Conservation (phyloP, 2,797 vertebrate species). For the Sarcoramphus papa region DNA sequence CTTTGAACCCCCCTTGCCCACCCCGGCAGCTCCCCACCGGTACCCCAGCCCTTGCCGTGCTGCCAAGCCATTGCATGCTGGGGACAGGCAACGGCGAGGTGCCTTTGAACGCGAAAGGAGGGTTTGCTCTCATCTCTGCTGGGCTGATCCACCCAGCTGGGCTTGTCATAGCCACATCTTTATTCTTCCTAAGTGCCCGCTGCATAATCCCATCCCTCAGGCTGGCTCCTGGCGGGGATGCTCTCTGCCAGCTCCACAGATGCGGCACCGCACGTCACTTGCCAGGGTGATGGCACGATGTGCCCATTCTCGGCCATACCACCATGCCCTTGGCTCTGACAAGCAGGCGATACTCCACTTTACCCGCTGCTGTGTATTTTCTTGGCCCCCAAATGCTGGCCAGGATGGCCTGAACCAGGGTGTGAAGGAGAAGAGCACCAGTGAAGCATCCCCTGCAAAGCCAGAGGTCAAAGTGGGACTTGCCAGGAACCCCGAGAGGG, state of each 20-base stretch:
- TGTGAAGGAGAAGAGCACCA: background rate
- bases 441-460: background rate
- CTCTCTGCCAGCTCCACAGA: background rate
- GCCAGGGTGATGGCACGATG: background rate
- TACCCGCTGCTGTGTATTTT: fast-evolving
- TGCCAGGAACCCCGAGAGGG: fast-evolving
- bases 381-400: background rate
- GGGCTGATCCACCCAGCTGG: background rate
- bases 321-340: background rate
- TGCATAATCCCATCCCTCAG: background rate
- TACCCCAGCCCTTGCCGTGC: background rate
- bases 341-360: background rate
- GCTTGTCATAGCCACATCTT: background rate
- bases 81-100: fast-evolving
- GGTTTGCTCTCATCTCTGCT: background rate
- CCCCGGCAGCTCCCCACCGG: fast-evolving
- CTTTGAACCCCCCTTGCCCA: background rate
- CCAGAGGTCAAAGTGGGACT: no score
- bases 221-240: background rate
- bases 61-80: background rate
- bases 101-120: background rate
- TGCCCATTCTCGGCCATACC: fast-evolving
- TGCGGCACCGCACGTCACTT: fast-evolving
- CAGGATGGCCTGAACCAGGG: fast-evolving
- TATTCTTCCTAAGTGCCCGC: fast-evolving